phyloP scores from a whole-genome alignment of 2,888 invertebrate species.

The Melangyna quadrimaculata region DNA sequence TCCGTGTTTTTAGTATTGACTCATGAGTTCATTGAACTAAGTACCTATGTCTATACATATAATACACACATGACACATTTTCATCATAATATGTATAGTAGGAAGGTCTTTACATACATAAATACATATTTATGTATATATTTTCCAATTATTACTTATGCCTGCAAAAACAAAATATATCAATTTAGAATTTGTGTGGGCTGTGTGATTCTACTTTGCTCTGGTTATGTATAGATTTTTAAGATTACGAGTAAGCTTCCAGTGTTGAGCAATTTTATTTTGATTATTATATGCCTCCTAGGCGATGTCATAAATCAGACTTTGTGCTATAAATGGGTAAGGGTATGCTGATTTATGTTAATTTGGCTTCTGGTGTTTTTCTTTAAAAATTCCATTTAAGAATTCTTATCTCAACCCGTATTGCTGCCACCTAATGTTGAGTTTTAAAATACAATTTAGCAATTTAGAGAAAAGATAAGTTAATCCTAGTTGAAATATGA shows the following conservation, averaged over 20 bases:
- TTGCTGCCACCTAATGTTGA: too few relatives aligned
- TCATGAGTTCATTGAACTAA: too few relatives aligned
- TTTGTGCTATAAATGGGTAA: neutral
- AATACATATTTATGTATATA: too few relatives aligned
- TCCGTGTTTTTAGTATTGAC: neutral
- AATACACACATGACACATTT: too few relatives aligned
- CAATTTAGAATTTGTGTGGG: neutral
- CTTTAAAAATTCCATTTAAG: neutral
- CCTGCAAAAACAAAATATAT: neutral
- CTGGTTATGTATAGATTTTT: neutral
- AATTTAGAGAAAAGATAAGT: too few relatives aligned
- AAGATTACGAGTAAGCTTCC: neutral
- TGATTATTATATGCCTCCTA: neutral
- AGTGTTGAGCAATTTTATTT: slow-evolving; percentile 3
- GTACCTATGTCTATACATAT: too few relatives aligned
- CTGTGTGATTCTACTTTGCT: neutral
- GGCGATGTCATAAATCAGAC: neutral
- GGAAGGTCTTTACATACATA: too few relatives aligned
- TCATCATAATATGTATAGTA: too few relatives aligned
- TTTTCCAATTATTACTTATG: neutral
- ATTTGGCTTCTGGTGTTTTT: slow-evolving; percentile 1
- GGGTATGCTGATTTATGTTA: slow-evolving; percentile 6
- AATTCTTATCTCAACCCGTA: neutral
- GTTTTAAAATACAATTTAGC: neutral
- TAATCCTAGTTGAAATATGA: too few relatives aligned